Conservation (phyloP, 2,888 invertebrate genomes). For the Strigamia transsilvanica region DNA sequence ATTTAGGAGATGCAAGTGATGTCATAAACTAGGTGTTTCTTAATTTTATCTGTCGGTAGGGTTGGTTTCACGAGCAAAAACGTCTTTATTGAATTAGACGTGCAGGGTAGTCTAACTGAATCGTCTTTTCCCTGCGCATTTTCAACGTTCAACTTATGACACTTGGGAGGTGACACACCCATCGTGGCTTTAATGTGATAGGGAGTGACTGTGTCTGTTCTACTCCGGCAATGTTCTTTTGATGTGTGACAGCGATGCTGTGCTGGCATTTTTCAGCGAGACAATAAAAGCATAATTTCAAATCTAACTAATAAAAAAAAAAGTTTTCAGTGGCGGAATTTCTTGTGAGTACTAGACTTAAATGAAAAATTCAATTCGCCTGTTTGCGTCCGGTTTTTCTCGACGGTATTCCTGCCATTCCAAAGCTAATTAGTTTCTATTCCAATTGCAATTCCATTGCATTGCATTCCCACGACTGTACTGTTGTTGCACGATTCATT, state of each 20-base stretch:
- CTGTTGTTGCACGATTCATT: background rate
- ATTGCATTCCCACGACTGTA: slow-evolving; percentile 28
- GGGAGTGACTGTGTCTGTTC: slow-evolving; percentile 43
- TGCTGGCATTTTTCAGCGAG: background rate
- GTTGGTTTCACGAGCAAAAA: slow-evolving; percentile 13
- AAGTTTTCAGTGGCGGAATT: too few relatives aligned
- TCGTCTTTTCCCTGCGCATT: slow-evolving; percentile 27
- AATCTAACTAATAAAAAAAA: too few relatives aligned
- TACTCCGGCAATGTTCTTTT: background rate
- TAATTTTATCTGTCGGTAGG: background rate
- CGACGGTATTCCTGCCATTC: background rate
- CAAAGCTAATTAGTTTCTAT: background rate
- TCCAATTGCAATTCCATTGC: too few relatives aligned
- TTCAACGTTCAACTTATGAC: slow-evolving; percentile 27
- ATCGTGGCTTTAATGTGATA: slow-evolving; percentile 28
- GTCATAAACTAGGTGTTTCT: background rate
- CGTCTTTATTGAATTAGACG: slow-evolving; percentile 32
- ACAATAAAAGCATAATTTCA: background rate
- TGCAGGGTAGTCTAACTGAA: background rate
- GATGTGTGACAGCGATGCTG: slow-evolving; percentile 14
- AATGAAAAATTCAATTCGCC: background rate
- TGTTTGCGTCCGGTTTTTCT: background rate
- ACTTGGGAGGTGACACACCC: slow-evolving; percentile 37
- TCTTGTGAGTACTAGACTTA: too few relatives aligned
- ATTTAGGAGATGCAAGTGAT: too few relatives aligned